Base-by-base conservation (phyloP, 2,113 vertebrate genomes). In the Tinamus guttatus region DNA sequence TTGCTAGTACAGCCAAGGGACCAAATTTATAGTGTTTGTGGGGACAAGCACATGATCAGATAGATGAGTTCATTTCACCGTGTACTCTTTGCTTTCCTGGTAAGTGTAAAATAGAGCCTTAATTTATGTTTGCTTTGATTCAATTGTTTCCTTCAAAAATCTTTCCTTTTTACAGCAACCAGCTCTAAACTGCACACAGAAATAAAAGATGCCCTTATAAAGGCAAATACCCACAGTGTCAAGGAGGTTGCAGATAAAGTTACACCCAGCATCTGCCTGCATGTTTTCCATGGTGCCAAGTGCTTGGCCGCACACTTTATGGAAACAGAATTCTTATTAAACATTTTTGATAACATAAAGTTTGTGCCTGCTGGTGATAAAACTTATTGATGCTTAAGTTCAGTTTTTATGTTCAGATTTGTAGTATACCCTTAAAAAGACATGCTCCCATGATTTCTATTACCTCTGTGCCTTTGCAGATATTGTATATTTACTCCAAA, bases 291-390 rank as follows among this genome's bases (percentile, higher is more conserved):
- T 89, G 60, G 40, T 89, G 65, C 84, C 2, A 13, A 49, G 34
- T 89, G 41, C 83, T 94, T 69, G 75, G 59, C 45, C 92, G 56
- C 67, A 40, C 25, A 24, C 28, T 92, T 90, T 30, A 84, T 70
- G 41, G 81, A 81, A 89, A 68, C 30, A 78, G 13, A 81, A 58
- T 90, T 91, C 73, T 86, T 93, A 34, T 73, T 92, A 85, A 95
- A 76, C 49, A 58, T 13, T 85, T 92, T 75, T 56, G 83, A 77
- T 92, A 91, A 68, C 13, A n/a, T 70, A 70, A 92, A 89, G 4
- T 60, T 90, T 93, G 59, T 90, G 67, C 43, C 38, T 89, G 67
- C 25, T 1, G 1, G 38, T 94, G 68, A 76, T 87, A 94, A 93
- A 96, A 32, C 51, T 69, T 87, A 60, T n/a, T 54, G 41, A 19